Conservation (phyloP, 1,140 invertebrate genomes). For the Periplaneta americana region DNA sequence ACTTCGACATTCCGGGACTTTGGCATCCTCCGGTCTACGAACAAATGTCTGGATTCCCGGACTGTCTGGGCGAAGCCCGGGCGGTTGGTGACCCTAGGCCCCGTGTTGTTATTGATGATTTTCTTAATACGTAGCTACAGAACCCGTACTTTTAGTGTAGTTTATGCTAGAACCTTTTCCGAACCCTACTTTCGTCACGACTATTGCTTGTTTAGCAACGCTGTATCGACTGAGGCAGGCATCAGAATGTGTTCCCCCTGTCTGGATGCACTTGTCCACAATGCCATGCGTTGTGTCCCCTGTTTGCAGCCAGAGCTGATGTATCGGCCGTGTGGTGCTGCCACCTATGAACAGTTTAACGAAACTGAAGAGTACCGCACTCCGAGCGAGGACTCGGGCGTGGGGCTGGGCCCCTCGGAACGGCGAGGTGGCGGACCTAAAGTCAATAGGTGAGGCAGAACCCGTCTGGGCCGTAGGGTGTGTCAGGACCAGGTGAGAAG, state of each 20-base stretch:
- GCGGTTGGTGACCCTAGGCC: too few species aligned
- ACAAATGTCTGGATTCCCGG: too few species aligned
- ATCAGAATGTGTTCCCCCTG: not conserved
- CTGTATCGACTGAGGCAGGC: not conserved
- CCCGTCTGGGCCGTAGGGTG: not conserved
- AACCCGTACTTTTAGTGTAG: too few species aligned
- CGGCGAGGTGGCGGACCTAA: slow-evolving; percentile 6
- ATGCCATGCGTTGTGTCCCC: not conserved
- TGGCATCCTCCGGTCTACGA: too few species aligned
- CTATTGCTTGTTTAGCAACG: not conserved
- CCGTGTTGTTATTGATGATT: too few species aligned
- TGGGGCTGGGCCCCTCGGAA: slow-evolving; percentile 58
- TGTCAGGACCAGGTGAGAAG: not conserved
- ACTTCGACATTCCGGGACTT: too few species aligned
- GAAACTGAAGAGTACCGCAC: slow-evolving; percentile 55
- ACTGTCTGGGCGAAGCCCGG: too few species aligned
- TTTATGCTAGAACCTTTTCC: too few species aligned
- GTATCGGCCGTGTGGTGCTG: slow-evolving; percentile 1
- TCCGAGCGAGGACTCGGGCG: slow-evolving; percentile 76
- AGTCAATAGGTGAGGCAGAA: slow-evolving; percentile 11
- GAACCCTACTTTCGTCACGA: too few species aligned
- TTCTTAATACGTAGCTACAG: too few species aligned
- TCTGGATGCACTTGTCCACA: not conserved
- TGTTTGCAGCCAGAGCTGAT: slow-evolving; percentile 10
- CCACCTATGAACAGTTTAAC: slow-evolving; percentile 15